Evolutionary conservation across 2,888 invertebrate genomes (phyloP), one percentile per base, ranked within the genome.

Genomic region (Macaria notata): DNA sequence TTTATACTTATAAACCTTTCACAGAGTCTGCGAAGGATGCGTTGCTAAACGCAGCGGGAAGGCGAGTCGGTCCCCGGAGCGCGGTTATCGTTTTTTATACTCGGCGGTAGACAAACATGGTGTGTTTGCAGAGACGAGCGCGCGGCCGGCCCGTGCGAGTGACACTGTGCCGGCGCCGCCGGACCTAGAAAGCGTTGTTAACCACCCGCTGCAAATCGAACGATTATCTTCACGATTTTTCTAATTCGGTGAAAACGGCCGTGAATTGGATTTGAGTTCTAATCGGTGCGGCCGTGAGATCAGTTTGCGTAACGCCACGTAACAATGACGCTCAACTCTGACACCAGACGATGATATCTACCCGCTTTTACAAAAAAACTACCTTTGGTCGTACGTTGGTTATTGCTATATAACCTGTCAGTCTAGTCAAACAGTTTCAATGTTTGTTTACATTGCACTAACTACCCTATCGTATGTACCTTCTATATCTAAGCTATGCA

Each of bases 1-100:
- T 86, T 78, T 86, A 86, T 85, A 84, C 72, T 78, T 54, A 29
- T 70, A 67, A 66, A 77, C 86, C 86, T 86, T 86, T 86, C 85
- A 84, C 88, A 61, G 75, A 41, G 41, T 4, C 41, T 9, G 41
- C 4, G n/a, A 75, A 79, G 74, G 76, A 79, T 73, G 72, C 71
- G 77, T 81, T 79, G 82, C 77, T 76, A 73, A 76, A 75, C 71
- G 68, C 68, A 66, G 71, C 65, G 68, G 65, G 66, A 66, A 62
- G 63, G 68, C 60, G 54, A 63, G 61, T 61, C 50, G 51, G 46
- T 45, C 54, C 53, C 46, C 51, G 48, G 43, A 39, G 39, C 46
- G 46, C 58, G 51, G 61, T 67, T 64, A 61, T 68, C 65, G 65
- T 71, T 8, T 9, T 75, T 82, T 84, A 79, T 81, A 81, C 68